Percentiles rank a stretch among this genome's conserved stretches.
phyloP scores from a whole-genome alignment of 2,797 vertebrate species.

The Gymnoscopelus microlampas region DNA sequence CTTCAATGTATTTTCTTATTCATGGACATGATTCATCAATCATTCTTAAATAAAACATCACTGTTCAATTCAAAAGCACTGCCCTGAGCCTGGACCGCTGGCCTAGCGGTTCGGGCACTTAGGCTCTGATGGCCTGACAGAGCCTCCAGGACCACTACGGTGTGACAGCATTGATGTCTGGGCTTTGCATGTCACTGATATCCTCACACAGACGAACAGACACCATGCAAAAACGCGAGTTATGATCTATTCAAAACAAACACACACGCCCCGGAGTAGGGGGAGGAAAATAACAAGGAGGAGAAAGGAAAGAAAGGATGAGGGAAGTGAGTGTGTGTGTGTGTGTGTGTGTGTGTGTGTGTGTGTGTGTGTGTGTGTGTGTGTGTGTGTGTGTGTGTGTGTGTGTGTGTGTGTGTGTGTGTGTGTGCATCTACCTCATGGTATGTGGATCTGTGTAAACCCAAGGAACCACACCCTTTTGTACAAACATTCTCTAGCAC shows the following conservation, averaged over 20 bases:
- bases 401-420: background rate
- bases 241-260: conserved; percentile 22
- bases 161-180: conserved; percentile 8
- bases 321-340: conserved; percentile 4
- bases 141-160: conserved; percentile 1
- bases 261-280: conserved; percentile 10
- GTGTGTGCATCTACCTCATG: conserved; percentile 28
- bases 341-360: too few relatives aligned
- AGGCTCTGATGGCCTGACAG: too few relatives aligned
- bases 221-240: conserved; percentile 3
- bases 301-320: conserved; percentile 27
- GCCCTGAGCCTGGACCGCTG: background rate
- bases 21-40: conserved; percentile 10
- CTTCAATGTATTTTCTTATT: background rate
- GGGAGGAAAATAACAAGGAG: conserved; percentile 8
- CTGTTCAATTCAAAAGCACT: conserved; percentile 14
- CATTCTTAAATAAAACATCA: background rate
- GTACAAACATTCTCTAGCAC: conserved; percentile 22
- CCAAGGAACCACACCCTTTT: conserved; percentile 51
- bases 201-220: conserved; percentile 12
- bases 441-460: conserved; percentile 44
- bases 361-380: background rate
- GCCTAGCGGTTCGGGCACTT: too few relatives aligned
- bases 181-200: conserved; percentile 28
- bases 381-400: background rate